These are phyloP conservation scores for Sciurus vulgaris DNA, from an alignment of 2,797 vertebrate genomes.

Conservation along the genomic window DNA sequence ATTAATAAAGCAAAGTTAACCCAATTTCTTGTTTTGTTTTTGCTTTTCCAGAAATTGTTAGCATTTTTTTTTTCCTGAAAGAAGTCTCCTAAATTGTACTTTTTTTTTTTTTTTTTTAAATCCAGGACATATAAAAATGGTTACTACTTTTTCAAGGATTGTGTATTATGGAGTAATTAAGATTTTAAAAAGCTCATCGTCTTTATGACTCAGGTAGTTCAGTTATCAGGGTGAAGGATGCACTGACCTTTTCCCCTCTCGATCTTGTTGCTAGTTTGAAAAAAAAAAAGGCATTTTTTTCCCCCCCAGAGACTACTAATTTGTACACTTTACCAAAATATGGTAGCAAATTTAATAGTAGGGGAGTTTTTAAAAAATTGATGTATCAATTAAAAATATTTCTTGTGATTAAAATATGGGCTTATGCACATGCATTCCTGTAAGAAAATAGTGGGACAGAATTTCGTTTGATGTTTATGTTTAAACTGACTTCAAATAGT, in stretches of 20 bases:
- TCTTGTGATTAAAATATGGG: not conserved
- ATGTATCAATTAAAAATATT: conserved; percentile 38
- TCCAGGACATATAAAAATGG: conserved; percentile 62
- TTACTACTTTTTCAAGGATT: conserved; percentile 66
- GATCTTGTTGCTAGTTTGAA: conserved; percentile 16
- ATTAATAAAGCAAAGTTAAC: conserved; percentile 47
- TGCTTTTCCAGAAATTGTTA: conserved; percentile 56
- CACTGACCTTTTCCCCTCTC: conserved; percentile 3
- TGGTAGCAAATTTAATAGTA: conserved; percentile 54
- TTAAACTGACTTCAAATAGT: not conserved
- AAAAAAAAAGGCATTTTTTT: conserved; percentile 22
- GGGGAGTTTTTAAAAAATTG: conserved; percentile 37
- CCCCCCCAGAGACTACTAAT: conserved; percentile 33
- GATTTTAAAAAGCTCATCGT: conserved; percentile 63
- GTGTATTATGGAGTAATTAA: conserved; percentile 64
- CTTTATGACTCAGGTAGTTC: conserved; percentile 57
- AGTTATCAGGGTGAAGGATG: conserved; percentile 52
- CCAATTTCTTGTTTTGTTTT: not conserved
- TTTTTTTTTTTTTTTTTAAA: conserved; percentile 25
- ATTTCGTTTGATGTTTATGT: conserved; percentile 14
- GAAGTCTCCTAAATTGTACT: not conserved
- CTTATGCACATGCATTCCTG: not conserved
- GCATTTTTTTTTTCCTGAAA: conserved; percentile 17
- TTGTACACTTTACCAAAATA: conserved; percentile 63
- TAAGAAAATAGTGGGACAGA: not conserved